A percentile compares a stretch with the other conserved stretches of the same genome.
These are phyloP conservation scores for Eclectus roratus DNA, from an alignment of 2,113 vertebrate species.

Conservation along the genomic window DNA sequence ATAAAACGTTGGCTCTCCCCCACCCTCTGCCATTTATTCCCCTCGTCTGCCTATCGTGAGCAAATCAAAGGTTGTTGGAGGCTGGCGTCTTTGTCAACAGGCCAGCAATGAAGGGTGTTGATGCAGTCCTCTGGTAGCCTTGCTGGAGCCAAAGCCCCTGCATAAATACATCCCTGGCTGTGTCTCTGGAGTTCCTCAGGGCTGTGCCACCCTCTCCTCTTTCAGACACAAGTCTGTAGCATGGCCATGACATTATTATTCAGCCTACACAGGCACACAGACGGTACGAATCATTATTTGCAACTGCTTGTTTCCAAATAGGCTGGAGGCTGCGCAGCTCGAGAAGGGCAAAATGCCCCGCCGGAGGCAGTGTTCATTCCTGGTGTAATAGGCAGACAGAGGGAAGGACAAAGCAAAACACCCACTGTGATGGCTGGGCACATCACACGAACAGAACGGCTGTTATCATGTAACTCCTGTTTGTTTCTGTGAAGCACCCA, in stretches of 20 bases:
- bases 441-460: fast-evolving
- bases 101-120: not conserved
- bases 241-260: not conserved
- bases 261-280: not conserved
- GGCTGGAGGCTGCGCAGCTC: not conserved
- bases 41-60: not conserved
- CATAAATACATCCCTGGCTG: not conserved
- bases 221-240: not conserved
- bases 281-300: not conserved
- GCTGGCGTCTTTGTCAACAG: not conserved
- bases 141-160: not conserved
- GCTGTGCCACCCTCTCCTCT: not conserved
- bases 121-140: not conserved
- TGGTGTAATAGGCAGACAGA: not conserved
- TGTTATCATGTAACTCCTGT: not conserved
- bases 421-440: not conserved
- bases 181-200: not conserved
- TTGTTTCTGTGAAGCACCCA: not conserved
- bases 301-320: not conserved
- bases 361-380: not conserved
- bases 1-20: not conserved
- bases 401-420: not conserved
- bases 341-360: not conserved
- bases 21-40: not conserved
- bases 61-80: not conserved